Percentiles rank a stretch among this genome's conserved stretches.
Conservation (phyloP, 2,888 invertebrate genomes). For the Timandra comae region DNA sequence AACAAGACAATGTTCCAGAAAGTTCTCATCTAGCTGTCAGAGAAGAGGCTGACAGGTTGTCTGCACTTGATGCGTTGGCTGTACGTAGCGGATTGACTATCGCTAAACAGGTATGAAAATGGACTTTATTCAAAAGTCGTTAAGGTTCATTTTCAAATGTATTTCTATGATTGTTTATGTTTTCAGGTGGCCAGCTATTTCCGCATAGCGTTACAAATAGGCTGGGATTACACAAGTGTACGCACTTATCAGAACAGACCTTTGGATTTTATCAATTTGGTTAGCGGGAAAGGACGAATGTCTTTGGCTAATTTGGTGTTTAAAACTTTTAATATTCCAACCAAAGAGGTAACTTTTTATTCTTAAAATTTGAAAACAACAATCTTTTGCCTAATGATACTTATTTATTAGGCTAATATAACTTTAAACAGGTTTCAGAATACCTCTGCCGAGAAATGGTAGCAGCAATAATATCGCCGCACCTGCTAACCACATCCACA, state of each 20-base stretch:
- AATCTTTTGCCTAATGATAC: too few species aligned
- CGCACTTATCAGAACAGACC: slow-evolving; percentile 63
- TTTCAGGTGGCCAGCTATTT: slow-evolving; percentile 58
- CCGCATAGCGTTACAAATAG: slow-evolving; percentile 65
- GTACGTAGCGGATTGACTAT: slow-evolving; percentile 53
- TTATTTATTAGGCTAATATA: too few species aligned
- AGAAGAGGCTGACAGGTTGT: slow-evolving; percentile 62
- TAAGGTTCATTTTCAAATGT: background rate
- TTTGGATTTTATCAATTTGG: slow-evolving; percentile 63
- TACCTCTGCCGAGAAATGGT: slow-evolving; percentile 81
- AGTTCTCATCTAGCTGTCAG: slow-evolving; percentile 55
- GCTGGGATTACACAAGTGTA: slow-evolving; percentile 62
- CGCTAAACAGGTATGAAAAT: slow-evolving; percentile 53
- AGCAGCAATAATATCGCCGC: slow-evolving; percentile 70
- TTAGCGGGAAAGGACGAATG: slow-evolving; percentile 66
- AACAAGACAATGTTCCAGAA: slow-evolving; percentile 48
- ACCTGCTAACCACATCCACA: slow-evolving; percentile 63
- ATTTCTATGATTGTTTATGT: background rate
- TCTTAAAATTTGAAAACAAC: too few species aligned
- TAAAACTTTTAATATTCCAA: slow-evolving; percentile 62
- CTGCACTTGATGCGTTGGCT: slow-evolving; percentile 61
- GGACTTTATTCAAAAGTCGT: too few species aligned
- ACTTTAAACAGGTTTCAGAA: slow-evolving; percentile 70
- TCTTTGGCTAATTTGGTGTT: slow-evolving; percentile 67
- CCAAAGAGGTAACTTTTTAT: slow-evolving; percentile 53